These are phyloP conservation scores for Physeter macrocephalus DNA, from an alignment of 2,113 vertebrate genomes.

Conservation along the genomic window DNA sequence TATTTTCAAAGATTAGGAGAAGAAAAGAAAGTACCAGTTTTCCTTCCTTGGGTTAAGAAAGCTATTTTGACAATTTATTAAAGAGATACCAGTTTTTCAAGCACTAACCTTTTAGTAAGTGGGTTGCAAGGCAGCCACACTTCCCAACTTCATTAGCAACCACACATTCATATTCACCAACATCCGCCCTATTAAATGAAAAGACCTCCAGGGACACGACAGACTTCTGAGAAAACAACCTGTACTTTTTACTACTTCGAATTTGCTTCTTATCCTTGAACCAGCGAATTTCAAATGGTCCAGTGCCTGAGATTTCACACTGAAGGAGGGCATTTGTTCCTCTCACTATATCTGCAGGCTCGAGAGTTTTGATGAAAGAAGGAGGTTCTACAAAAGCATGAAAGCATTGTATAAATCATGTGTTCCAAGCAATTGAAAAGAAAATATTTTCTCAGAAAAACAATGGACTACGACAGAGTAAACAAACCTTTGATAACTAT, in stretches of 20 bases:
- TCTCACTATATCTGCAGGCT: slow-evolving; percentile 91
- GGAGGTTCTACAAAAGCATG: slow-evolving; percentile 91
- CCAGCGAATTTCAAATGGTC: slow-evolving; percentile 97
- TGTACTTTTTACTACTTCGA: slow-evolving; percentile 91
- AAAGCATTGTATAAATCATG: slow-evolving; percentile 63
- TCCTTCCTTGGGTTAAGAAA: background rate
- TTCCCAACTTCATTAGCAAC: slow-evolving; percentile 97
- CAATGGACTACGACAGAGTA: background rate
- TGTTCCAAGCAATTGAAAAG: background rate
- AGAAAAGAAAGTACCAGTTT: background rate
- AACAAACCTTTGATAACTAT: slow-evolving; percentile 97
- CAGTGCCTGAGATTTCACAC: slow-evolving; percentile 92
- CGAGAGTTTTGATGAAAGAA: slow-evolving; percentile 90
- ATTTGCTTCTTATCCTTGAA: slow-evolving; percentile 95
- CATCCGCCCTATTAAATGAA: slow-evolving; percentile 93
- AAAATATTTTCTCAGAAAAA: slow-evolving; percentile 21
- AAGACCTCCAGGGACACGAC: slow-evolving; percentile 91
- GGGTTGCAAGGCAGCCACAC: slow-evolving; percentile 87
- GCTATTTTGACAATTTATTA: background rate
- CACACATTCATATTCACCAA: slow-evolving; percentile 96
- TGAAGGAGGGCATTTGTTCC: slow-evolving; percentile 88
- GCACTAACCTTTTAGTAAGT: slow-evolving; percentile 95
- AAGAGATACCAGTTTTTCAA: background rate
- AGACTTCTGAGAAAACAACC: slow-evolving; percentile 86
- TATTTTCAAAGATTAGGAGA: slow-evolving; percentile 47